Evolutionary conservation across 2,888 invertebrate genomes (phyloP).

Genomic region (Synanthedon andrenaeformis): DNA sequence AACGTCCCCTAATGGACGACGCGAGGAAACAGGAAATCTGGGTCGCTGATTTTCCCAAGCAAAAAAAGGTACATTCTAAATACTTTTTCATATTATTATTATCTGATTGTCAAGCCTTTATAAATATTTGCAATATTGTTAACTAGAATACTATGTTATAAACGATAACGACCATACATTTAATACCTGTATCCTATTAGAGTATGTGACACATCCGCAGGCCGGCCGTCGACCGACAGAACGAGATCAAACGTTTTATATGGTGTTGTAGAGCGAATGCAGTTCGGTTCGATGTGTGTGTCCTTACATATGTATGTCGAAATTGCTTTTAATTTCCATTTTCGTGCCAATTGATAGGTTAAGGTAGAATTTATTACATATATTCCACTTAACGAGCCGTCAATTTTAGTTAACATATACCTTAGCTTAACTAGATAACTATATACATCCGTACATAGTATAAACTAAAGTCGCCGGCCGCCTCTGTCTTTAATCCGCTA

Average conservation of each 20-base stretch:
- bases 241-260: slow-evolving; percentile 10
- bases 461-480: too few species aligned
- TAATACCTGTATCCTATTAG: not conserved
- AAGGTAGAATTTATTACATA: not conserved
- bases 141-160: not conserved
- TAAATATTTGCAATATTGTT: not conserved
- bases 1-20: too few species aligned
- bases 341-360: slow-evolving; percentile 1
- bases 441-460: too few species aligned
- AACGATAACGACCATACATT: not conserved
- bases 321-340: slow-evolving; percentile 7
- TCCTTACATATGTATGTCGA: slow-evolving; percentile 5
- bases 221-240: slow-evolving; percentile 3
- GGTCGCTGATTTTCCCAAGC: too few species aligned
- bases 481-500: too few species aligned
- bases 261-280: slow-evolving; percentile 9
- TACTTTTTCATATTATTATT: too few species aligned
- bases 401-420: not conserved
- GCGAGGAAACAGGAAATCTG: too few species aligned
- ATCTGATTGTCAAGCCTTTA: too few species aligned
- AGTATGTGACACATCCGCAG: slow-evolving; percentile 9
- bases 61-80: too few species aligned
- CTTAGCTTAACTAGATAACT: not conserved
- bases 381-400: not conserved
- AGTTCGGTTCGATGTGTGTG: slow-evolving; percentile 8